Percentiles rank a stretch among this genome's conserved stretches.
Conservation (phyloP, 2,888 invertebrate species). For the Agrochola macilenta region DNA sequence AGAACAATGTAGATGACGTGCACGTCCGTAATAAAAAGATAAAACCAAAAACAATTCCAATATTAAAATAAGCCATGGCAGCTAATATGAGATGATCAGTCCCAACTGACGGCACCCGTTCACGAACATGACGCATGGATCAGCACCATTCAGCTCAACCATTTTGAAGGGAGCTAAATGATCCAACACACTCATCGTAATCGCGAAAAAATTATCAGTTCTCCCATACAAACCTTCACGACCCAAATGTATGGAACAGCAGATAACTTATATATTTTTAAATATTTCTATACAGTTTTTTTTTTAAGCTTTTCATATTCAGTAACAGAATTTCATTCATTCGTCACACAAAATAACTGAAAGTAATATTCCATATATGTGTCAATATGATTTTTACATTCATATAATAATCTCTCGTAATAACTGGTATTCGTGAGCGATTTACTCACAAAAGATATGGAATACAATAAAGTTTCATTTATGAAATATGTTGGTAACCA, state of each 20-base stretch:
- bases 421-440: conserved; percentile 12
- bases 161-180: no score
- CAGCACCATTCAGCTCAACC: no score
- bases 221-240: neutral
- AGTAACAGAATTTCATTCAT: conserved; percentile 24
- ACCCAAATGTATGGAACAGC: neutral
- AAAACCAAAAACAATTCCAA: no score
- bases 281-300: neutral
- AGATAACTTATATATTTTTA: neutral
- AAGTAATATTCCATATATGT: conserved; percentile 23
- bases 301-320: neutral
- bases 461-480: conserved; percentile 10
- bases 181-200: no score
- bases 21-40: no score
- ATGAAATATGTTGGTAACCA: neutral
- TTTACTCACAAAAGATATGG: conserved; percentile 24
- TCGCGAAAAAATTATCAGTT: no score
- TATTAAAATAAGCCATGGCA: no score
- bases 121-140: no score
- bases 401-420: neutral
- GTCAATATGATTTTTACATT: conserved; percentile 19
- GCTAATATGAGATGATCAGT: no score
- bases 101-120: no score
- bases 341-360: conserved; percentile 14
- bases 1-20: no score